Percentiles rank a stretch among this genome's conserved stretches.
Evolutionary conservation across 2,888 invertebrate genomes (phyloP).

Genomic region (Calliopum simillimum): DNA sequence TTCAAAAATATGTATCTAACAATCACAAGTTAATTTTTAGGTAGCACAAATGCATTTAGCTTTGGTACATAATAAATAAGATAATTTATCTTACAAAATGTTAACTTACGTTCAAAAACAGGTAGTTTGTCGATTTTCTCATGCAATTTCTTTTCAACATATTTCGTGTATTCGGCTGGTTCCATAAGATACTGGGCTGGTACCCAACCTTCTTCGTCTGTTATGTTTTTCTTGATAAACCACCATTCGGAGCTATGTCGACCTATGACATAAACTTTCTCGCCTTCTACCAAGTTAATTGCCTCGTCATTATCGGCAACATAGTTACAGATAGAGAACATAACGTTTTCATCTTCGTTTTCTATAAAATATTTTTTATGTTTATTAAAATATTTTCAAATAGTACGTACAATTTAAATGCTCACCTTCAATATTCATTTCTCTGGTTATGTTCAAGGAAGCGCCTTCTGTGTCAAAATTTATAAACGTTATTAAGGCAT

Average conservation of each 20-base stretch:
- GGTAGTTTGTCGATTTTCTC: constrained; percentile 93
- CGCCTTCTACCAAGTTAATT: constrained; percentile 90
- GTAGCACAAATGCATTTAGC: not conserved
- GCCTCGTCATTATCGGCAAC: constrained; percentile 89
- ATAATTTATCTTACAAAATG: too few species aligned
- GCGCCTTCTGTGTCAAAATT: constrained; percentile 73
- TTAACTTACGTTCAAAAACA: constrained; percentile 87
- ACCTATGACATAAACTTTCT: constrained; percentile 85
- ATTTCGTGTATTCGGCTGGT: constrained; percentile 82
- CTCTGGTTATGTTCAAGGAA: constrained; percentile 77
- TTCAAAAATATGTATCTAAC: too few species aligned
- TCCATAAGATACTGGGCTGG: constrained; percentile 90
- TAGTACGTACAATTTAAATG: not conserved
- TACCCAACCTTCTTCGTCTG: constrained; percentile 94
- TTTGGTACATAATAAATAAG: too few species aligned
- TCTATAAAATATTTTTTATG: constrained; percentile 50
- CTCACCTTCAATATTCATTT: constrained; percentile 73
- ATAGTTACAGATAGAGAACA: constrained; percentile 87
- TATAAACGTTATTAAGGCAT: not conserved
- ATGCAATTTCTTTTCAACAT: constrained; percentile 87
- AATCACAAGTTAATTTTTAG: too few species aligned
- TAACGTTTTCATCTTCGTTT: constrained; percentile 76
- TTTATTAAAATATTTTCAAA: not conserved
- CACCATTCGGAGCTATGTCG: constrained; percentile 92
- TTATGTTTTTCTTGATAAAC: constrained; percentile 89